A percentile compares a stretch with the other conserved stretches of the same genome.
phyloP scores from a whole-genome alignment of 1,140 invertebrate genomes.

The Nautilus pompilius region DNA sequence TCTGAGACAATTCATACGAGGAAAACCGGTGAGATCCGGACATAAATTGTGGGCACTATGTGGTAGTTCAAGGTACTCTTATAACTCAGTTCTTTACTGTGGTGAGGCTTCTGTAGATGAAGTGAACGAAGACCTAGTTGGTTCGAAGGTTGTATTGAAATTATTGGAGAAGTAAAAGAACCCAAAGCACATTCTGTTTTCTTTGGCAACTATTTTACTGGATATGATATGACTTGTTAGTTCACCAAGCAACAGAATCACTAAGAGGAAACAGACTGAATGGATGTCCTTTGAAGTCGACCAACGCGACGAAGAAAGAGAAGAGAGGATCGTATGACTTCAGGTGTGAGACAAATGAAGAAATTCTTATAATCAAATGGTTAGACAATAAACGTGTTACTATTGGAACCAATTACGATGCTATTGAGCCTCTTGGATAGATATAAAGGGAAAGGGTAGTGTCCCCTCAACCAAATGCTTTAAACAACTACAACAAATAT shows the following conservation, averaged over 20 bases:
- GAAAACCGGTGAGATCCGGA: background rate
- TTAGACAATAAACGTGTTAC: background rate
- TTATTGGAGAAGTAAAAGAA: background rate
- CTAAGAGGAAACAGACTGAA: background rate
- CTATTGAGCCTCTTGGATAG: background rate
- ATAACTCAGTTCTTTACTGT: background rate
- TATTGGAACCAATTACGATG: background rate
- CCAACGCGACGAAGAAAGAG: background rate
- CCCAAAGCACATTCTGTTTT: background rate
- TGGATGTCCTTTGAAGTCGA: background rate
- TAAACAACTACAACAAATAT: background rate
- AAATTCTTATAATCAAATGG: background rate
- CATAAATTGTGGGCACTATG: background rate
- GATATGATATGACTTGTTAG: background rate
- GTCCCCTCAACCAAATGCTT: background rate
- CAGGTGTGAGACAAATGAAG: background rate
- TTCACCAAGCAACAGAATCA: background rate
- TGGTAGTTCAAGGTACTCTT: background rate
- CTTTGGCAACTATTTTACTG: background rate
- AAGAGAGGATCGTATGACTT: background rate
- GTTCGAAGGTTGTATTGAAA: background rate
- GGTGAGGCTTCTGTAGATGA: background rate
- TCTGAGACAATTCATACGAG: background rate
- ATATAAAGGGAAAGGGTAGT: background rate
- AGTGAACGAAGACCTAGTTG: background rate